Evolutionary conservation across 2,113 vertebrate species (phyloP), one percentile per base, ranked within the genome.

Genomic region (Dicentrarchus labrax): DNA sequence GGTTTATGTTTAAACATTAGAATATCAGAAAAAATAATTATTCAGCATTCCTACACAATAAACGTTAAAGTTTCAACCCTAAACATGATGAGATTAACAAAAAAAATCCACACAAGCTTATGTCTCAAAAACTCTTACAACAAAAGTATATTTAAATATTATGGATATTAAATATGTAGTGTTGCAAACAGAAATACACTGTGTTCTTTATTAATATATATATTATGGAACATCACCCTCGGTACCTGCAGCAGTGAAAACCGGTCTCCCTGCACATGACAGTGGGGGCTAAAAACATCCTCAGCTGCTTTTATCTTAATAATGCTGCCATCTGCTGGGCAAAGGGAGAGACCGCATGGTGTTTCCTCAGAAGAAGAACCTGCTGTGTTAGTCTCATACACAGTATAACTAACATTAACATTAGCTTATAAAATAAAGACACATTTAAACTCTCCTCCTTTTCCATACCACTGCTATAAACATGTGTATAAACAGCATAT

Each of bases 301-400:
- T 8, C 6, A 13, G 47, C 3, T 13, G 48, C 38, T 66, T 36
- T 71, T 68, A 65, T 36, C 72, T 69, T 76, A 78, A 50, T 6
- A 69, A 82, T 81, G 38, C 72, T 84, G 82, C 84, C 85, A 69
- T 83, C 91, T 87, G 60, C 72, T 83, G 92, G 80, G 0, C 41
- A 69, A 78, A 74, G 0, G 0, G 2, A 45, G 36, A 30, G 0
- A 30, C 22, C 9, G 36, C 67, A 19, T 16, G 3, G n/a, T 7
- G 8, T 50, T 65, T 17, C 13, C 50, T 56, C 2, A 30, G 1
- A 21, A 17, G 5, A 51, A 38, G 24, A 16, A 56, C 15, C 16
- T 38, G 1, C 43, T 48, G 15, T 19, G 12, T 30, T 30, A 30
- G 30, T 30, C 30, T 30, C 30, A 30, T 30, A 30, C 30, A 19